Conservation (phyloP, 1,140 invertebrate species). For the Tetraneura akinire region DNA sequence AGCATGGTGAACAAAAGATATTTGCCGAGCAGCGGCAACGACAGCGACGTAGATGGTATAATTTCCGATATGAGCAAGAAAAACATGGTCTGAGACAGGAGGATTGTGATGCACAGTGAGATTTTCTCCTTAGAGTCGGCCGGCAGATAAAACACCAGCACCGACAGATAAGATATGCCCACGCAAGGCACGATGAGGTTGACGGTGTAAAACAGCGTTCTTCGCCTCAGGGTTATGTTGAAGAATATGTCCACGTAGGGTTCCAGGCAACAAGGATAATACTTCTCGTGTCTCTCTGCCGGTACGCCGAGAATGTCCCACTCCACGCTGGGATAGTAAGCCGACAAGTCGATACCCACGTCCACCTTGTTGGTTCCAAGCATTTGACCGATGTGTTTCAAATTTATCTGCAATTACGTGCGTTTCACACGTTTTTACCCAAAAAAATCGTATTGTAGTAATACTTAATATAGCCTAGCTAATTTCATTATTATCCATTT, state of each 20-base stretch:
- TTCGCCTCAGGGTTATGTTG: constrained; percentile 92
- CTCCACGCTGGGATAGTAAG: constrained; percentile 94
- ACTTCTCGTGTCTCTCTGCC: constrained; percentile 85
- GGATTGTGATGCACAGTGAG: constrained; percentile 95
- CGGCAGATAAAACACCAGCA: constrained; percentile 95
- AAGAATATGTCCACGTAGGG: constrained; percentile 95
- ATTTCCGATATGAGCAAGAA: constrained; percentile 97
- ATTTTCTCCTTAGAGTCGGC: constrained; percentile 99
- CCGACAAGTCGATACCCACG: constrained; percentile 86
- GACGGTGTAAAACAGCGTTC: constrained; percentile 95
- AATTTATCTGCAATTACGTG: constrained; percentile 75
- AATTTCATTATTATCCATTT: too few species aligned
- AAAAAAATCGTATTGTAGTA: too few species aligned
- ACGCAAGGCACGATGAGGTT: constrained; percentile 94
- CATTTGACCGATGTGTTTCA: constrained; percentile 87
- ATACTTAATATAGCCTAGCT: too few species aligned
- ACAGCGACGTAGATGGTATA: constrained; percentile 96
- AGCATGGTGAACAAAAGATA: constrained; percentile 99
- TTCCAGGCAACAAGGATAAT: constrained; percentile 85
- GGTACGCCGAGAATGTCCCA: constrained; percentile 96
- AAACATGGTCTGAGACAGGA: constrained; percentile 98
- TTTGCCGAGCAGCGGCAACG: constrained; percentile 93
- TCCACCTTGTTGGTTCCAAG: constrained; percentile 77
- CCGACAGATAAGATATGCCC: constrained; percentile 87
- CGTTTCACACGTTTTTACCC: too few species aligned